Base-by-base conservation (phyloP, 2,113 vertebrate species). In the Apeltes quadracus region DNA sequence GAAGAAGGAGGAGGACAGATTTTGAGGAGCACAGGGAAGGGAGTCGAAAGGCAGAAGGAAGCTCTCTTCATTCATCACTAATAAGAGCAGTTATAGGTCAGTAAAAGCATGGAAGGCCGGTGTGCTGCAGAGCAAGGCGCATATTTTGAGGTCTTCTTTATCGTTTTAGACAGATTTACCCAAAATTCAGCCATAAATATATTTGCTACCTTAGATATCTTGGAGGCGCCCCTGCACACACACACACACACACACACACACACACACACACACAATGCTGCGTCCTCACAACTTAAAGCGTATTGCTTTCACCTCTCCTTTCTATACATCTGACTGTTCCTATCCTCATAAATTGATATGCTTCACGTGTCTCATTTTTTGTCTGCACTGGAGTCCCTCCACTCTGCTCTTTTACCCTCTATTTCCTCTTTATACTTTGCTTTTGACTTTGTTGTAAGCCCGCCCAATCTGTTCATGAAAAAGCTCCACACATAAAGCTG, bases 71-170 rank as follows among this genome's bases (percentile, higher is more conserved):
- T 70, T 82, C 68, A 76, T 84, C 76, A 79, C 69, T 64, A 67
- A 86, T 84, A 69, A 78, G 75, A 83, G 62, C 70, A 72, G 59
- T 76, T 81, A 77, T 82, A 78, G 61, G 89, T 86, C 82, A 85
- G 69, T 32, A 34, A 63, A 39, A 61, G 62, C 56, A 75, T 62
- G 59, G 59, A 66, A 44, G 15, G 18, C 23, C 29, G 70, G 76
- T 7, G 32, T 69, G 76, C 27, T 56, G 67, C 46, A 32, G 50
- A n/a, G 18, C 58, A 22, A 39, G n/a, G 39, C 1, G 57, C 55
- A 38, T 38, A 11, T 14, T 61, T 11, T 16, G 29, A 3, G 29
- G n/a, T 15, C 9, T 43, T 20, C 39, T 62, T 62, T 62, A 44
- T 62, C 23, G 23, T 29, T 27, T 43, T 11, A 61, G 13, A 61